Evolutionary conservation across 2,888 invertebrate species (phyloP).

Genomic region (Drosophila cognata): DNA sequence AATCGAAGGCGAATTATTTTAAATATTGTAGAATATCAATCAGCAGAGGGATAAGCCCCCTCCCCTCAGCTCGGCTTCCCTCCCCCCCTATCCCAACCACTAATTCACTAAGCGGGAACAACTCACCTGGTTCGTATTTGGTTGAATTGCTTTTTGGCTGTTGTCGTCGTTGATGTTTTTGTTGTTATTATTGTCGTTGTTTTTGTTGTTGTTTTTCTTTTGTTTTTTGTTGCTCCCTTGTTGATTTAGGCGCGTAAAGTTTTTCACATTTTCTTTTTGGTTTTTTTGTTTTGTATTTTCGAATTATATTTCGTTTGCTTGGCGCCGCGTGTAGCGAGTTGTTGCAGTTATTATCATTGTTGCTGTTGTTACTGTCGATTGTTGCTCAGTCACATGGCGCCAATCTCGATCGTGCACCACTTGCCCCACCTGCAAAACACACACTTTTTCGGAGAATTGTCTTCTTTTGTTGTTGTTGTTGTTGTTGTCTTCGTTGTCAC

Average conservation of each 20-base stretch:
- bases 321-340: conserved; percentile 51
- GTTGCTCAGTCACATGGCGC: conserved; percentile 45
- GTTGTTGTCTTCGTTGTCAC: conserved; percentile 16
- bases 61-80: not conserved
- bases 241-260: conserved; percentile 59
- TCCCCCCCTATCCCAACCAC: not conserved
- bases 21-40: conserved; percentile 61
- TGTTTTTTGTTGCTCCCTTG: conserved; percentile 53
- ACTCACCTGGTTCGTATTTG: conserved; percentile 52
- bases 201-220: conserved; percentile 6
- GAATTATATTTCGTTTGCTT: conserved; percentile 43
- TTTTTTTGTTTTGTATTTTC: conserved; percentile 36
- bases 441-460: conserved; percentile 24
- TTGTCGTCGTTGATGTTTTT: conserved; percentile 30
- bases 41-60: conserved; percentile 23
- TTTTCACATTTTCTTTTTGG: conserved; percentile 41
- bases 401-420: conserved; percentile 26
- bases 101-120: not conserved
- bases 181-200: conserved; percentile 37
- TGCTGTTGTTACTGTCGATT: conserved; percentile 19
- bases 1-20: conserved; percentile 42
- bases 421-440: conserved; percentile 9
- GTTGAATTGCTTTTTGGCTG: conserved; percentile 27
- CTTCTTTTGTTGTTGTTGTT: conserved; percentile 6
- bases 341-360: conserved; percentile 18